These are phyloP conservation scores for Trichoplusia ni DNA, from an alignment of 1,140 invertebrate genomes.

Conservation along the genomic window DNA sequence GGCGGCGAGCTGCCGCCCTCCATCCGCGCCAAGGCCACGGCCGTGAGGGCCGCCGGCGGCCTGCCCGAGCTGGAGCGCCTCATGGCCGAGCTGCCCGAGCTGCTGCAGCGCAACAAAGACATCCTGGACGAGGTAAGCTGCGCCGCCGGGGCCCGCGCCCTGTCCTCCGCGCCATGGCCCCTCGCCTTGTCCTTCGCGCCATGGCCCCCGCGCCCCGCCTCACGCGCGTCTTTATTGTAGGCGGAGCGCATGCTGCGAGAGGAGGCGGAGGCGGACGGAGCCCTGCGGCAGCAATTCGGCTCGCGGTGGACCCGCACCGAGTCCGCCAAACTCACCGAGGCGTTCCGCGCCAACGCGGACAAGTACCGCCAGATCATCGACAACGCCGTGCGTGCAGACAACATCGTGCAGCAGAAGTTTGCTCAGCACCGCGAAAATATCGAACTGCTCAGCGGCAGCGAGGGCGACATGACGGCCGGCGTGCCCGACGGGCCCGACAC, in stretches of 20 bases:
- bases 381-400: slow-evolving; percentile 90
- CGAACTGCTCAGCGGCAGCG: slow-evolving; percentile 89
- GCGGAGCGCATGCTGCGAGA: too few species aligned
- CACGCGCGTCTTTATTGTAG: too few species aligned
- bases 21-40: slow-evolving; percentile 91
- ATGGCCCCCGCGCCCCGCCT: too few species aligned
- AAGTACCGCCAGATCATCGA: slow-evolving; percentile 97
- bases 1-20: slow-evolving; percentile 93
- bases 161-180: too few species aligned
- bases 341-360: slow-evolving; percentile 91
- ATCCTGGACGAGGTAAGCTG: slow-evolving; percentile 96
- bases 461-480: slow-evolving; percentile 84
- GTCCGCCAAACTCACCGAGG: slow-evolving; percentile 93
- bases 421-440: slow-evolving; percentile 90
- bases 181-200: too few species aligned
- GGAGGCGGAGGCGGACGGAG: slow-evolving; percentile 94
- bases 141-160: too few species aligned
- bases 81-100: slow-evolving; percentile 92
- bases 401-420: slow-evolving; percentile 94
- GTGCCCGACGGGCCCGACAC: slow-evolving; percentile 83
- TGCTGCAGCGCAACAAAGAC: slow-evolving; percentile 96
- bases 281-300: too few species aligned
- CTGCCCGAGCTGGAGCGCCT: slow-evolving; percentile 83
- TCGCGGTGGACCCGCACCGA: too few species aligned
- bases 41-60: slow-evolving; percentile 87